Base-by-base conservation (phyloP, 1,140 invertebrate species). In the Drosophila mojavensis region DNA sequence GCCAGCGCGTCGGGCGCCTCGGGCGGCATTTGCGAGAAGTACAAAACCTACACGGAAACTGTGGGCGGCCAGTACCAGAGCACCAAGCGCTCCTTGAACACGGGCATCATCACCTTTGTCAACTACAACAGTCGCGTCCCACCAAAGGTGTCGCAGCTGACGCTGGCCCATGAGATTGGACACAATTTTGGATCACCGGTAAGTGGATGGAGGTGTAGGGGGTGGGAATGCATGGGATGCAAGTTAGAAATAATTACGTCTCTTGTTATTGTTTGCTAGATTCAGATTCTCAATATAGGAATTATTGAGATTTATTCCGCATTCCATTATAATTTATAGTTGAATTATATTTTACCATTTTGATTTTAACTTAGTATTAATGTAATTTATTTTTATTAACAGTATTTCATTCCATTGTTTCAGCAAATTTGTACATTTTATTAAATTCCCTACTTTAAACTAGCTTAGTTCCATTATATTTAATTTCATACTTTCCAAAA, bases 151-250 rank as follows among this genome's bases (percentile, higher is more conserved):
- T 99, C 98, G 5, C 98, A 99, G 91, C 93, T 99, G 11, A 99
- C 99, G 7, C 94, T 99, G 64, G 99, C 99, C 7, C 99, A 99
- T 92, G 99, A 99, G 93, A 99, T 99, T 88, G 99, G 99, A 4
- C 99, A 99, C 91, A 99, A 99, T 93, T 99, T 99, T 94, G 99
- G 99, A 59, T 99, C 98, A 73, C 97, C 98, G 90, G 97, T 98
- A 94, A 95, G 94, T 93, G 4, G 5, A 33, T 33, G 28, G 15
- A 20, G 11, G 24, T 3, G 11, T 13, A 7, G 47, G 1, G 5
- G 24, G 20, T 1, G 7, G 2, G 4, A 20, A 55, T 33, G n/a
- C 20, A 24, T 24, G 2, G 1, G 20, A 2, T 24, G 20, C 1
- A 24, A 24, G 20, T 24, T 24, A 20, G 20, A 20, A 20, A 20